phyloP scores from a whole-genome alignment of 2,113 vertebrate genomes.

The Muscicapa adusta region DNA sequence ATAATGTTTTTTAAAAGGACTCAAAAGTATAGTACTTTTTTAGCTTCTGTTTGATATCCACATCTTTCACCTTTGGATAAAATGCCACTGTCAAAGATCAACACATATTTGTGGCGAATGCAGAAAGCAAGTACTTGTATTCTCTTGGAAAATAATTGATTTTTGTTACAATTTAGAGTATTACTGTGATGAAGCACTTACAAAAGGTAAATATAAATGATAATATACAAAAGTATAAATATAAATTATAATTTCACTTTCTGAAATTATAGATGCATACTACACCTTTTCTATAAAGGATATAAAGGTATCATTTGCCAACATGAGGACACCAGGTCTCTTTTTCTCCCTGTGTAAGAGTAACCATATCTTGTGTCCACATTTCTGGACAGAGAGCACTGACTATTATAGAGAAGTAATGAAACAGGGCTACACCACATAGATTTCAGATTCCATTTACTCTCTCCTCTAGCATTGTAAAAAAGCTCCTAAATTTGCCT shows the following conservation, averaged over 20 bases:
- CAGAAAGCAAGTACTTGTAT: background rate
- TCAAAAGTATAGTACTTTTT: background rate
- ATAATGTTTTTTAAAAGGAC: background rate
- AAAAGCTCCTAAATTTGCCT: background rate
- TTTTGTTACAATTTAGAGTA: background rate
- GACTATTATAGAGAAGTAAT: background rate
- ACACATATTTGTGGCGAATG: background rate
- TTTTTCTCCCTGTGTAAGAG: background rate
- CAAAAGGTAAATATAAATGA: background rate
- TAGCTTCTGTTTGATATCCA: background rate
- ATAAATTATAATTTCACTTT: background rate
- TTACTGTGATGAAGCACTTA: background rate
- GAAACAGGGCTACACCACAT: background rate
- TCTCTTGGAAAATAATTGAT: background rate
- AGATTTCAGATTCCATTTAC: background rate
- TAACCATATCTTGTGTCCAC: background rate
- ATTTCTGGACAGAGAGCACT: background rate
- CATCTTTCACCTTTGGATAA: background rate
- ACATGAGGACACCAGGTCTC: background rate
- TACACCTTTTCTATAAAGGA: background rate
- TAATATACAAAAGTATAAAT: too few species aligned
- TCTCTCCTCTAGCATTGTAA: background rate
- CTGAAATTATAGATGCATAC: background rate
- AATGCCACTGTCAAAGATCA: background rate
- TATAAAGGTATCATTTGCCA: background rate